phyloP scores from a whole-genome alignment of 2,797 vertebrate species.

The Agapornis canus region DNA sequence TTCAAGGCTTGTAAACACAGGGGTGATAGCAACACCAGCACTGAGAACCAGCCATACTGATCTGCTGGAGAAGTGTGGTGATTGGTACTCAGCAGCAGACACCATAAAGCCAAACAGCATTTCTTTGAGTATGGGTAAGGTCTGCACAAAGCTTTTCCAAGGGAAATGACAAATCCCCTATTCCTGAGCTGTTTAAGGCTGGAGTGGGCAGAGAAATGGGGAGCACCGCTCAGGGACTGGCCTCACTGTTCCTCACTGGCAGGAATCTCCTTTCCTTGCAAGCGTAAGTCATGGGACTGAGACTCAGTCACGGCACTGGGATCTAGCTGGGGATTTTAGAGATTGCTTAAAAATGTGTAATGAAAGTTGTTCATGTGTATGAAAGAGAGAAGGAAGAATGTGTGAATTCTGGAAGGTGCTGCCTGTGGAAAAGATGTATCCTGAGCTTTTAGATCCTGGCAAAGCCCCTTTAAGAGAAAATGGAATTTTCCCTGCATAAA shows the following conservation, averaged over 20 bases:
- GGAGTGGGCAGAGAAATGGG: accelerated
- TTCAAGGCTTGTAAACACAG: not conserved
- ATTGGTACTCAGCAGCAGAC: not conserved
- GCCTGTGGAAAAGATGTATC: not conserved
- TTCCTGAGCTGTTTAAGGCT: not conserved
- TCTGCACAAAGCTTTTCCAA: not conserved
- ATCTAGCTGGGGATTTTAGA: not conserved
- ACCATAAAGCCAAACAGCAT: not conserved
- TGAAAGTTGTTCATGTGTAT: not conserved
- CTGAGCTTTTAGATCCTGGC: not conserved
- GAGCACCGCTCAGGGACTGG: not conserved
- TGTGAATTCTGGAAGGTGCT: not conserved
- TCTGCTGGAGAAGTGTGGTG: not conserved
- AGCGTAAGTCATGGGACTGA: not conserved
- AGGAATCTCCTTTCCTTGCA: not conserved
- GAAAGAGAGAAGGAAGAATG: not conserved
- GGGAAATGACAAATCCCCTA: not conserved
- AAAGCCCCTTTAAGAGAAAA: constrained; percentile 7
- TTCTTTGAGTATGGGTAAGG: not conserved
- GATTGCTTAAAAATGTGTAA: not conserved
- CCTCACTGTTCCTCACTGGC: not conserved
- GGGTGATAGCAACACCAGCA: not conserved
- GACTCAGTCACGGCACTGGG: accelerated
- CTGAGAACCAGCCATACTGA: not conserved
- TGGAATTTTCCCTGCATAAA: constrained; percentile 22